phyloP scores from a whole-genome alignment of 2,113 vertebrate species.

The Indicator maculatus region DNA sequence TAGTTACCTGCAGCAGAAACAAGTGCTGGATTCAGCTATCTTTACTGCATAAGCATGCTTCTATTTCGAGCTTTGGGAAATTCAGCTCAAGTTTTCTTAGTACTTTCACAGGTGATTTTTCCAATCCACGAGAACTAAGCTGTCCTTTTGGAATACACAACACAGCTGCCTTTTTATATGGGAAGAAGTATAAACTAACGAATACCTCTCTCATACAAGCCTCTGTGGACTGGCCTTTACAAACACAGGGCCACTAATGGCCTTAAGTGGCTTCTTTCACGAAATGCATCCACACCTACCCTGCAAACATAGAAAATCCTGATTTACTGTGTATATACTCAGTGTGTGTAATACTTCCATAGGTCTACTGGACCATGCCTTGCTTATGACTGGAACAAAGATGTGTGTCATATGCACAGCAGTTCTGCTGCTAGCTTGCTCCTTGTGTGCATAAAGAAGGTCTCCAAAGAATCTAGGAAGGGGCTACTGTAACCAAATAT shows the following conservation, averaged over 20 bases:
- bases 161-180: neutral
- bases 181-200: neutral
- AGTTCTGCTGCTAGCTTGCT: neutral
- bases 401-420: neutral
- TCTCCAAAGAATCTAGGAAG: neutral
- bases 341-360: neutral
- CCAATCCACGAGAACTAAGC: neutral
- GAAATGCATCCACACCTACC: neutral
- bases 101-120: constrained; percentile 34
- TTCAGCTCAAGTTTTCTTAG: neutral
- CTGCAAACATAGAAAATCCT: neutral
- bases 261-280: neutral
- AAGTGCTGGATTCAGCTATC: neutral
- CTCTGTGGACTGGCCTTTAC: neutral
- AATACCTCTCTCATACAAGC: neutral
- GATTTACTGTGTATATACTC: neutral
- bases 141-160: neutral
- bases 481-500: neutral
- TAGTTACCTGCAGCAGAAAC: neutral
- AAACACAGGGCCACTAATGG: neutral
- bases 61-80: neutral
- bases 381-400: neutral
- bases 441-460: neutral
- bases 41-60: neutral
- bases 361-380: neutral